These are phyloP conservation scores for Diacarnus erythraeanus DNA, from an alignment of 37 sponge, comb jelly and placozoan species.

Conservation along the genomic window DNA sequence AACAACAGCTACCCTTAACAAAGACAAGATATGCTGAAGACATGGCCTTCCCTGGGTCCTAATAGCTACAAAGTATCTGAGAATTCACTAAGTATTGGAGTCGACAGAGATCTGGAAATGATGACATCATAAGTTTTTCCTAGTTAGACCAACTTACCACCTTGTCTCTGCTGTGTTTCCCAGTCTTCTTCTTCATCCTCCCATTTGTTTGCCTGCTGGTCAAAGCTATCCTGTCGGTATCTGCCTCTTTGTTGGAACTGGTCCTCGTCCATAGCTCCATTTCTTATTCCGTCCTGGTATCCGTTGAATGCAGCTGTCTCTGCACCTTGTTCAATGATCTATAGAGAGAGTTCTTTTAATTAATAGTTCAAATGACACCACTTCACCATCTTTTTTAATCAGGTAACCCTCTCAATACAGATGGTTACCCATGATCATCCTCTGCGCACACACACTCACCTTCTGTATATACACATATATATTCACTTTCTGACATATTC, in stretches of 20 bases:
- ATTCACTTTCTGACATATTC: too few species aligned
- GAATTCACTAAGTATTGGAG: too few species aligned
- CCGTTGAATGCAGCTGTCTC: neutral
- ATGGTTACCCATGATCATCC: too few species aligned
- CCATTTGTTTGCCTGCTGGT: conserved; percentile 13
- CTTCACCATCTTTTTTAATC: neutral
- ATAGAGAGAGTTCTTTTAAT: too few species aligned
- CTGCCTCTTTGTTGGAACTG: neutral
- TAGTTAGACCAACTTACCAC: neutral
- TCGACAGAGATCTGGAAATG: too few species aligned
- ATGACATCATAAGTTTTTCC: too few species aligned
- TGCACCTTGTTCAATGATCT: neutral
- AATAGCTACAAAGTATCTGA: too few species aligned
- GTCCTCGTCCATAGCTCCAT: conserved; percentile 9
- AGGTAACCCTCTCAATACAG: neutral
- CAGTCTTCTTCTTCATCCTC: conserved; percentile 51
- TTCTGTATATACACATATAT: too few species aligned
- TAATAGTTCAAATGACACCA: neutral
- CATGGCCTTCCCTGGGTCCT: too few species aligned
- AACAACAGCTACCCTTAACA: too few species aligned
- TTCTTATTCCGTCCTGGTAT: neutral
- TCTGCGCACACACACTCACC: too few species aligned
- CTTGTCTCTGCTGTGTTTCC: conserved; percentile 16
- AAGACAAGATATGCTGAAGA: too few species aligned
- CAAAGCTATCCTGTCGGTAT: neutral